Conservation (phyloP, 2,888 invertebrate genomes). For the Heliothis peltigera region DNA sequence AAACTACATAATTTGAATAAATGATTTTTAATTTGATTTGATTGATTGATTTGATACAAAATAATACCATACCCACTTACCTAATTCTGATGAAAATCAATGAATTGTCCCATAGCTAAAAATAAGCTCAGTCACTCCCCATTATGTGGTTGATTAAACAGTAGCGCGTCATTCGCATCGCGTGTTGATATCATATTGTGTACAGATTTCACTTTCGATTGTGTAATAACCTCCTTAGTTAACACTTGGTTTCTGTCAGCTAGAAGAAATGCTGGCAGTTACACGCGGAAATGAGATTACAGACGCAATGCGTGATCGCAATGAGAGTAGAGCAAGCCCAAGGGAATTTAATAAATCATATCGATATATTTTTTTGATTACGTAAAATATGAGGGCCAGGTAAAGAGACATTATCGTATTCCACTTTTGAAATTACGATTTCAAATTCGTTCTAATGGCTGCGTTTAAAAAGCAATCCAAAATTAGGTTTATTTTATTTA, state of each 20-base stretch:
- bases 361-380: slow-evolving; percentile 7
- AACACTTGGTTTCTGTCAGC: slow-evolving; percentile 36
- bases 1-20: too few species aligned
- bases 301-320: slow-evolving; percentile 19
- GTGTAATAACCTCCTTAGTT: slow-evolving; percentile 55
- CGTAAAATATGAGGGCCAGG: neutral
- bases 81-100: too few species aligned
- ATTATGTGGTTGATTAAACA: slow-evolving; percentile 57
- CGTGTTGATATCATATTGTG: slow-evolving; percentile 50
- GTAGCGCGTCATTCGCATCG: slow-evolving; percentile 37
- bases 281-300: slow-evolving; percentile 29
- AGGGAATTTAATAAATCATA: slow-evolving; percentile 31
- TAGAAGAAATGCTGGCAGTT: slow-evolving; percentile 36
- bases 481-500: too few species aligned
- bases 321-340: slow-evolving; percentile 31
- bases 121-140: slow-evolving; percentile 42
- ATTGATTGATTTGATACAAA: too few species aligned
- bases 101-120: neutral
- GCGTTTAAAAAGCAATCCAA: too few species aligned
- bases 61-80: too few species aligned
- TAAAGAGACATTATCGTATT: neutral
- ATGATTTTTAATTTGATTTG: too few species aligned
- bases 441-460: too few species aligned
- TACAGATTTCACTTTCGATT: slow-evolving; percentile 62
- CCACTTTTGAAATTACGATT: neutral